phyloP scores from a whole-genome alignment of 37 sponge, comb jelly and placozoan species.

The Cliona cf. orientalis region DNA sequence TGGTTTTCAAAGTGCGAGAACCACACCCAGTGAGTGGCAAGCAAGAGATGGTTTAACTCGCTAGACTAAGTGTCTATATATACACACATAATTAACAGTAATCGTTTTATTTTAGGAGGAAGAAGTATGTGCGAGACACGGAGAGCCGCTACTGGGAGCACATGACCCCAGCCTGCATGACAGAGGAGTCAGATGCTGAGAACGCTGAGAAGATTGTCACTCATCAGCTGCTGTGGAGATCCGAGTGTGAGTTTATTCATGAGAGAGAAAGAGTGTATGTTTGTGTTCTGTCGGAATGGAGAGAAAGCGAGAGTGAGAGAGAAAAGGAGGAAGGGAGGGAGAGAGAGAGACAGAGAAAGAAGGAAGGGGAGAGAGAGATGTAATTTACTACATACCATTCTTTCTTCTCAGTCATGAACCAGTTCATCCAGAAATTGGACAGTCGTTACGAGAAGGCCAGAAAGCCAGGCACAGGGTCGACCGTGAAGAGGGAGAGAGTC shows the following conservation, averaged over 20 bases:
- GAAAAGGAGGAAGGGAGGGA: too few species aligned
- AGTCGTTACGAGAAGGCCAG: constrained; percentile 61
- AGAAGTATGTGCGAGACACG: constrained; percentile 69
- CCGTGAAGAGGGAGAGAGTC: constrained; percentile 66
- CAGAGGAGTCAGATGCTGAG: constrained; percentile 79
- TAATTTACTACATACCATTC: neutral
- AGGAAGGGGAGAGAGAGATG: neutral
- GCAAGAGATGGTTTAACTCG: too few species aligned
- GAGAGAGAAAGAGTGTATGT: too few species aligned
- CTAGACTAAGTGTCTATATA: too few species aligned
- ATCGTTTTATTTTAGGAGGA: constrained; percentile 37
- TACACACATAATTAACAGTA: too few species aligned
- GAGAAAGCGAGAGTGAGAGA: too few species aligned
- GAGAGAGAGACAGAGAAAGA: neutral
- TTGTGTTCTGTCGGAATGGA: too few species aligned
- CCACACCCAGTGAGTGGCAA: too few species aligned
- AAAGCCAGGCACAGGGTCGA: constrained; percentile 62
- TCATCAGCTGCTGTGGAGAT: constrained; percentile 84
- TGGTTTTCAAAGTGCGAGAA: too few species aligned
- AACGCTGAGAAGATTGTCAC: constrained; percentile 83
- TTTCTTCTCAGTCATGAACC: constrained; percentile 61
- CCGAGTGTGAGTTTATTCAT: constrained; percentile 59
- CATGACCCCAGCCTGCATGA: constrained; percentile 78
- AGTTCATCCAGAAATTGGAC: constrained; percentile 75
- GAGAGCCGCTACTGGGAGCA: constrained; percentile 74